phyloP scores from a whole-genome alignment of 53 echinoderm and acorn worm species.

The Pentamera pediparva region DNA sequence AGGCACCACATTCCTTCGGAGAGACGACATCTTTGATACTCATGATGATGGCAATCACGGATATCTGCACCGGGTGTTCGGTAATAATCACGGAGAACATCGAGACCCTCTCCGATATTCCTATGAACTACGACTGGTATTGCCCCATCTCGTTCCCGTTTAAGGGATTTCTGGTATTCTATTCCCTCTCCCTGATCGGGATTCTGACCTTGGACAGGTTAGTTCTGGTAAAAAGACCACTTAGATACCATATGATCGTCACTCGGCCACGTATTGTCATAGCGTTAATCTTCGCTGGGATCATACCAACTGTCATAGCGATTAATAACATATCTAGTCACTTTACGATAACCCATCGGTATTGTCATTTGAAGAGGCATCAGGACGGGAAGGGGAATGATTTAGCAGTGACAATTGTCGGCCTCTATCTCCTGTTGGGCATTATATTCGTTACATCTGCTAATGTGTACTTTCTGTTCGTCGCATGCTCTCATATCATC shows the following conservation, averaged over 20 bases:
- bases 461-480: background rate
- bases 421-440: no score
- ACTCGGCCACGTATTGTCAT: background rate
- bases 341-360: background rate
- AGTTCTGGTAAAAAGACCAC: background rate
- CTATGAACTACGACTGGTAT: background rate
- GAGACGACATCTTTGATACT: background rate
- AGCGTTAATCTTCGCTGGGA: background rate
- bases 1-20: background rate
- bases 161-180: background rate
- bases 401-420: no score
- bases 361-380: no score
- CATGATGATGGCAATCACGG: background rate
- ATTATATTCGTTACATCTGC: background rate
- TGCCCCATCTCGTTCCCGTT: background rate
- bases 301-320: background rate
- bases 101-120: background rate
- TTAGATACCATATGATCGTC: background rate
- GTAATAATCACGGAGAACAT: background rate
- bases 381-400: no score
- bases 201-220: background rate
- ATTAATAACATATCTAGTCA: background rate
- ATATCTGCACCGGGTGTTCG: background rate
- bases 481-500: background rate
- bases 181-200: background rate